Percentiles rank a stretch among this genome's conserved stretches.
phyloP scores from a whole-genome alignment of 2,113 vertebrate species.

The Scomber colias region DNA sequence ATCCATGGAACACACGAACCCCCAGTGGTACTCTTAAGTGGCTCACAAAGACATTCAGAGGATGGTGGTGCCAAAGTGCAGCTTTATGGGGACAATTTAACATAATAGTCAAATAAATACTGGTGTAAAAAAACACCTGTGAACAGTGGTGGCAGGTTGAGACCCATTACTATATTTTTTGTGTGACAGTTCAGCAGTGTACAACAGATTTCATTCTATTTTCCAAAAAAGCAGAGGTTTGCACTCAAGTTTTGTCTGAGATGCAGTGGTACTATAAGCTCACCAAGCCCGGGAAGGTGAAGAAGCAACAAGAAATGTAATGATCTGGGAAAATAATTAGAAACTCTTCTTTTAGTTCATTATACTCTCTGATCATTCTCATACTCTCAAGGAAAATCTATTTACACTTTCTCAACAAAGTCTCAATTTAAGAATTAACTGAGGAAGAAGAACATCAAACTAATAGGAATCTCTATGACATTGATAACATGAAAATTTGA shows the following conservation, averaged over 20 bases:
- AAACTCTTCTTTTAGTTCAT: conserved; percentile 29
- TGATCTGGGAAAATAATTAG: conserved; percentile 26
- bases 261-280: conserved; percentile 29
- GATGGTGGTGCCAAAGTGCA: conserved; percentile 78
- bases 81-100: conserved; percentile 86
- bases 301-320: conserved; percentile 17
- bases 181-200: conserved; percentile 69
- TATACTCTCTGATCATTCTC: conserved; percentile 42
- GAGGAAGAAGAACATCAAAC: not conserved
- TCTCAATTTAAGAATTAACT: conserved; percentile 26
- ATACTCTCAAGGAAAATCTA: conserved; percentile 13
- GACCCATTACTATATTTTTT: conserved; percentile 76
- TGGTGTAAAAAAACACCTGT: conserved; percentile 82
- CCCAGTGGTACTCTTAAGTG: conserved; percentile 82
- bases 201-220: conserved; percentile 69
- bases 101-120: conserved; percentile 87
- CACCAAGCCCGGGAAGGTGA: conserved; percentile 21
- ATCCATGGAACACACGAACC: conserved; percentile 71
- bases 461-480: not conserved
- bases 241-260: conserved; percentile 52
- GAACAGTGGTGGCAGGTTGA: conserved; percentile 66
- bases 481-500: not conserved
- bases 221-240: conserved; percentile 56
- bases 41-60: conserved; percentile 79
- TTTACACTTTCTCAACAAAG: conserved; percentile 29